These are phyloP conservation scores for Chaunax sp. DNA, from an alignment of 2,797 vertebrate genomes.

Conservation along the genomic window DNA sequence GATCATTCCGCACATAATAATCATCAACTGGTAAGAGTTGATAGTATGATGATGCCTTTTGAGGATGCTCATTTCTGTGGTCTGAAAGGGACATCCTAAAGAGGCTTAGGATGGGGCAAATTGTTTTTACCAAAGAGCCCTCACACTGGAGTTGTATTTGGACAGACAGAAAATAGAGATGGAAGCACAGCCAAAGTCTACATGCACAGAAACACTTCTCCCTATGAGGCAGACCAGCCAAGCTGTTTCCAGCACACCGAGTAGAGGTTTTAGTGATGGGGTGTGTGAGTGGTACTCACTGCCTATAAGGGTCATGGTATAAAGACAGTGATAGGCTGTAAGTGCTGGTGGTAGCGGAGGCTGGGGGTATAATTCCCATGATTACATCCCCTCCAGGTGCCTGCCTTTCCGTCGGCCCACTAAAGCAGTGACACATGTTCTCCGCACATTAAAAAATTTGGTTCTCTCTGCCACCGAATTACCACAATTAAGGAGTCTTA, in stretches of 20 bases:
- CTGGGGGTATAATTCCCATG: constrained; percentile 74
- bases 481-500: constrained; percentile 82
- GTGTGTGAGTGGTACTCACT: constrained; percentile 29
- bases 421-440: constrained; percentile 81
- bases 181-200: neutral
- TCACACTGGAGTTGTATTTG: neutral
- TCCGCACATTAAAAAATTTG: constrained; percentile 62
- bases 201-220: neutral
- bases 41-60: no score
- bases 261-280: constrained; percentile 17
- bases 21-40: no score
- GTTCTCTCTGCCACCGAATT: constrained; percentile 80
- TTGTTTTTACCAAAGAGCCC: neutral
- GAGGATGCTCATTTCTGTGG: no score
- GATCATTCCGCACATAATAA: no score
- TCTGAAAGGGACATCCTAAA: no score
- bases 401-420: constrained; percentile 69
- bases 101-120: neutral
- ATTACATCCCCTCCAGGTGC: constrained; percentile 79
- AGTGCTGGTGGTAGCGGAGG: constrained; percentile 67
- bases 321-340: constrained; percentile 63
- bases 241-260: constrained; percentile 11
- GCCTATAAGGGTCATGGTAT: constrained; percentile 44
- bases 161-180: neutral
- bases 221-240: neutral